Conservation (phyloP, 2,113 vertebrate species). For the Macaca fascicularis region DNA sequence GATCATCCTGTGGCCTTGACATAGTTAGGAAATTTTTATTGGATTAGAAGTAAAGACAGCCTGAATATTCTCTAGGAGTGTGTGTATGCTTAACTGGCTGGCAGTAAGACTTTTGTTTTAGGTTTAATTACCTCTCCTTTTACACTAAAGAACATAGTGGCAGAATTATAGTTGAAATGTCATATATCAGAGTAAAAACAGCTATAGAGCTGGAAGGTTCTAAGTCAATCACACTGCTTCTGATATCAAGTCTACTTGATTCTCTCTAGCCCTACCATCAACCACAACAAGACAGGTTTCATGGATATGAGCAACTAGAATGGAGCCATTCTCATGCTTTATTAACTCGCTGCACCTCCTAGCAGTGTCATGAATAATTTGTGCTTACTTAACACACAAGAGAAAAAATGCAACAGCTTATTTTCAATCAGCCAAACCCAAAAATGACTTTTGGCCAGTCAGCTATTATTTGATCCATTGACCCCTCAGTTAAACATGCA, state of each 20-base stretch:
- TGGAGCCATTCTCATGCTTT: not conserved
- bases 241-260: not conserved
- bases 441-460: not conserved
- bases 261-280: not conserved
- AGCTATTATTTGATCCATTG: slow-evolving; percentile 52
- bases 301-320: not conserved
- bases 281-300: not conserved
- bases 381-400: slow-evolving; percentile 11
- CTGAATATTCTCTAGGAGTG: not conserved
- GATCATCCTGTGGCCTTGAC: not conserved
- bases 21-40: not conserved
- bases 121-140: not conserved
- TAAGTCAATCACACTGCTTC: not conserved
- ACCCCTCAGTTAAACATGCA: not conserved
- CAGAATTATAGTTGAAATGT: not conserved
- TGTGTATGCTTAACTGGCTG: not conserved
- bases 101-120: slow-evolving; percentile 5
- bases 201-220: not conserved
- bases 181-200: not conserved
- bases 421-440: not conserved
- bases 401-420: not conserved
- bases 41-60: not conserved
- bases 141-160: not conserved
- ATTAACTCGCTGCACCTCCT: not conserved
- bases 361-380: slow-evolving; percentile 43